Conservation (phyloP, 2,113 vertebrate genomes). For the Melozone crissalis region DNA sequence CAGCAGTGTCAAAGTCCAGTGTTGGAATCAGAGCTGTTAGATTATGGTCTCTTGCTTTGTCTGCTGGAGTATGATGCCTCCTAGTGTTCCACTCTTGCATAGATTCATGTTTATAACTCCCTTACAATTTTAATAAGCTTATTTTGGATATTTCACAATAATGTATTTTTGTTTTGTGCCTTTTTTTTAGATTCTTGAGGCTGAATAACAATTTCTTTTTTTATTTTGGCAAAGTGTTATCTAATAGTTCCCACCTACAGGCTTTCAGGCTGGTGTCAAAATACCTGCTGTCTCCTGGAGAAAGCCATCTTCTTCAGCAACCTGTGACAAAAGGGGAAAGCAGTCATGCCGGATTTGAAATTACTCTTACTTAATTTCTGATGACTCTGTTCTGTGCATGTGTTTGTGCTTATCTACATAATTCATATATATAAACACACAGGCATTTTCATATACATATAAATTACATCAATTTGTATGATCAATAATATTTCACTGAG, state of each 20-base stretch:
- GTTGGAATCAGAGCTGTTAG: not conserved
- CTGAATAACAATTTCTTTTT: not conserved
- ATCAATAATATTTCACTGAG: not conserved
- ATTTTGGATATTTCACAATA: not conserved
- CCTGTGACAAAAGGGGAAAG: not conserved
- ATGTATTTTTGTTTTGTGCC: not conserved
- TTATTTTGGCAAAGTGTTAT: not conserved
- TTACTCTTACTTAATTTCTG: not conserved
- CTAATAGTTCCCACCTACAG: not conserved
- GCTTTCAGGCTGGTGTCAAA: not conserved
- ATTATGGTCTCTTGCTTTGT: not conserved
- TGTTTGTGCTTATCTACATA: not conserved
- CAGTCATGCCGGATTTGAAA: not conserved
- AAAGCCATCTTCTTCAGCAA: not conserved
- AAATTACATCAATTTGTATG: not conserved
- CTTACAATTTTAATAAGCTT: not conserved
- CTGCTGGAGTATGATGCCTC: not conserved
- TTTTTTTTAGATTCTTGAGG: not conserved
- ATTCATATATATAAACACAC: not conserved
- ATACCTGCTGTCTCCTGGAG: not conserved
- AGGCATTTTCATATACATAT: not conserved
- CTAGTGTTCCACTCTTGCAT: not conserved
- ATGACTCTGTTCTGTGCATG: not conserved
- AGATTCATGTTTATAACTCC: not conserved
- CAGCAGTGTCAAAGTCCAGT: fast-evolving